phyloP scores from a whole-genome alignment of 2,888 invertebrate genomes.

The Tineola bisselliella region DNA sequence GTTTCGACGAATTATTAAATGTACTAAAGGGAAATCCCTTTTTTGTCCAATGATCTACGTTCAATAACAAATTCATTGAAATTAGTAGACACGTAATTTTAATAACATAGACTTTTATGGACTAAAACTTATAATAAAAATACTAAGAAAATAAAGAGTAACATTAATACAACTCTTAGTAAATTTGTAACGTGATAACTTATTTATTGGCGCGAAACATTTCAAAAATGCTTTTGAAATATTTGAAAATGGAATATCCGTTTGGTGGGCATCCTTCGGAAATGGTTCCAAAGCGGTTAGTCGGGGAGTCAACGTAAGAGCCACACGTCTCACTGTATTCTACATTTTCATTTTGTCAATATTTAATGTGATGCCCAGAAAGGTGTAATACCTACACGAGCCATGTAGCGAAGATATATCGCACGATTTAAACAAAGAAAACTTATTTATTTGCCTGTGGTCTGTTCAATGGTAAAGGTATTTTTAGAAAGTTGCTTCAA shows the following conservation, averaged over 20 bases:
- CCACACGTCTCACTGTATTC: constrained; percentile 49
- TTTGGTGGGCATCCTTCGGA: constrained; percentile 2
- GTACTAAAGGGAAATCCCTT: too few species aligned
- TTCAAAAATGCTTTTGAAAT: constrained; percentile 33
- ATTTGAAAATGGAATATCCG: constrained; percentile 8
- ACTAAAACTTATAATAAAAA: too few species aligned
- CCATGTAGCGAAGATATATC: not conserved
- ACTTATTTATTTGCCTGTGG: too few species aligned
- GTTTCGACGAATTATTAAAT: too few species aligned
- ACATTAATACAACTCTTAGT: not conserved
- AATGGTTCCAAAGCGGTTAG: constrained; percentile 40
- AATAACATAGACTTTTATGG: too few species aligned
- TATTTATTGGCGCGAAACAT: constrained; percentile 63
- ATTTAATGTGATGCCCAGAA: constrained; percentile 56
- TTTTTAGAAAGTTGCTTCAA: too few species aligned
- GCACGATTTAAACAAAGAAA: too few species aligned
- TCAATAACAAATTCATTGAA: too few species aligned
- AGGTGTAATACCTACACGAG: constrained; percentile 7
- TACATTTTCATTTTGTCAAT: constrained; percentile 67
- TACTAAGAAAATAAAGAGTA: not conserved
- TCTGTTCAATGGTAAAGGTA: too few species aligned
- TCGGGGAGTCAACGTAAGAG: constrained; percentile 43
- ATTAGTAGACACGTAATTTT: too few species aligned
- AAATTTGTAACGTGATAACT: constrained; percentile 42
- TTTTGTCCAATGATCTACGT: too few species aligned